Evolutionary conservation across 2,113 vertebrate species (phyloP), one percentile per base, ranked within the genome.

Genomic region (Felis chaus): DNA sequence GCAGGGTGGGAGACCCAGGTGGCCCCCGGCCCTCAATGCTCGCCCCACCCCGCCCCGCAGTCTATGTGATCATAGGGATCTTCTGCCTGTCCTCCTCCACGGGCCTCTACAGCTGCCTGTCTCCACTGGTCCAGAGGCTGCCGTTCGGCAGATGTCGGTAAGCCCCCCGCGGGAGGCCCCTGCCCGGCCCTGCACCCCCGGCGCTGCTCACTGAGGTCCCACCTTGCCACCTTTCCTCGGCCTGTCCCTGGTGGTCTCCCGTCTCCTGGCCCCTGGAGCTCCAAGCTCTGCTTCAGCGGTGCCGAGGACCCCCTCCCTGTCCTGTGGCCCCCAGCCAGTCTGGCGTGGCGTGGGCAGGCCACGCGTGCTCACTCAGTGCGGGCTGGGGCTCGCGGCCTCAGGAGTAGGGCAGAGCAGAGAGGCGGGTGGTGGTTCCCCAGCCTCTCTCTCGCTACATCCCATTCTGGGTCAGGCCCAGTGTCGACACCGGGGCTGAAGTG

Each of bases 61-160:
- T 99, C 73, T 99, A 99, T 8, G 98, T 99, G 97, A 99, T 99
- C 95, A 99, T 99, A 8, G 99, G 97, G 23, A 99, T 99, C 97
- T 99, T 99, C 99, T 99, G 99, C 95, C 87, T 99, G 98, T 99
- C 99, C 36, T 99, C 99, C 2, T 99, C 99, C 4, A 99, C 99
- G 1, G 99, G 99, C 33, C 99, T 99, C 71, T 99, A 99, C 98
- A 99, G 99, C 98, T 99, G 99, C 55, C 99, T 99, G 85, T 99
- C 99, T 90, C 99, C 99, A 0, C 99, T 99, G 1, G 99, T 99
- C 55, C 98, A 99, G 97, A 99, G 99, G 97, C 97, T 99, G 91
- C 99, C 99, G 0, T 99, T 99, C 88, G 99, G 99, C 93, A 99
- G 98, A 76, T 99, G 99, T 98, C 99, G 99, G 99, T 99, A 98